Evolutionary conservation across 2,113 vertebrate species (phyloP).

Genomic region (Acrocephalus arundinaceus): DNA sequence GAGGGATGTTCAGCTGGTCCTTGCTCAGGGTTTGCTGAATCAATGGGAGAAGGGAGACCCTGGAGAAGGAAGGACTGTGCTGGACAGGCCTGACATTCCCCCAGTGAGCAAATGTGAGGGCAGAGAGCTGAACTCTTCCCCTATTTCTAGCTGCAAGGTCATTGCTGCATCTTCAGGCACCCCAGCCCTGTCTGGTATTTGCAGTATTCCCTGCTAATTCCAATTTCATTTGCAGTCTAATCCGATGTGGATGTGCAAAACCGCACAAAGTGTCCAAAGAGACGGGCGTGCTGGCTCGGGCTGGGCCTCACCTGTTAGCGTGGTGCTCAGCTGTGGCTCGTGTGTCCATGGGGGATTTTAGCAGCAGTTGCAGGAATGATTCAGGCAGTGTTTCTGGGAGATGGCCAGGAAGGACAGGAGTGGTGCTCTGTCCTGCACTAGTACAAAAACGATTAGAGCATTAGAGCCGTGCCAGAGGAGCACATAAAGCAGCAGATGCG

Average conservation of each 20-base stretch:
- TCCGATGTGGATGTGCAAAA: slow-evolving; percentile 53
- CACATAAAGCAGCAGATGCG: background rate
- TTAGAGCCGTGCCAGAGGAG: background rate
- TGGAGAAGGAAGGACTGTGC: background rate
- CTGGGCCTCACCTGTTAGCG: slow-evolving; percentile 27
- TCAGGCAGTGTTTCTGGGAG: background rate
- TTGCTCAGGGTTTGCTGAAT: background rate
- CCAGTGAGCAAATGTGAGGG: background rate
- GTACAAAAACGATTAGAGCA: slow-evolving; percentile 6
- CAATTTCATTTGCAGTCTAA: slow-evolving; percentile 57
- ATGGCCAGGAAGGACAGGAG: background rate
- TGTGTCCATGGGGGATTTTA: background rate
- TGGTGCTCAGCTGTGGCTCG: background rate
- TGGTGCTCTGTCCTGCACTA: background rate
- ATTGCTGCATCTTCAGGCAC: background rate
- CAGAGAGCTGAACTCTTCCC: background rate
- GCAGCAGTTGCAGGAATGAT: background rate
- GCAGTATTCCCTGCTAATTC: slow-evolving; percentile 55
- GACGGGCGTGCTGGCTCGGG: background rate
- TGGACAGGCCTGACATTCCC: background rate
- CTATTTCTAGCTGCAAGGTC: slow-evolving; percentile 42
- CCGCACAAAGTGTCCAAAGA: background rate
- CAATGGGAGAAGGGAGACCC: background rate
- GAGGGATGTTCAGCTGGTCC: background rate
- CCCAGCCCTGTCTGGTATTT: slow-evolving; percentile 13